Evolutionary conservation across 2,113 vertebrate genomes (phyloP).

Genomic region (Thalassoma bifasciatum): DNA sequence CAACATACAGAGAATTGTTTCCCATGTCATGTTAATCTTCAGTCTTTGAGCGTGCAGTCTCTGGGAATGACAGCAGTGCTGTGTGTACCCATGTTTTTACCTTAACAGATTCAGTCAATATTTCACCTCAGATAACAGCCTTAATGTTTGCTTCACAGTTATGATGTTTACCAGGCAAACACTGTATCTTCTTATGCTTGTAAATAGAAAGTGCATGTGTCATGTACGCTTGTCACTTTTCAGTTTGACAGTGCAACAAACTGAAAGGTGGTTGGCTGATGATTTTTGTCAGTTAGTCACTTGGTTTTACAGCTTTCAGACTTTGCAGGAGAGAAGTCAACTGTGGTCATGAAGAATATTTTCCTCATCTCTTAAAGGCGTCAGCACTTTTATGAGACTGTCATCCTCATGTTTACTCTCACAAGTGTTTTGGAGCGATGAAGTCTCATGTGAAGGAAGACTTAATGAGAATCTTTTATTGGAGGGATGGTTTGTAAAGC

Average conservation of each 20-base stretch:
- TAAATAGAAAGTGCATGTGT: background rate
- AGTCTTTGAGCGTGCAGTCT: background rate
- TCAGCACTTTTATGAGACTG: background rate
- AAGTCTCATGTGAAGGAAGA: background rate
- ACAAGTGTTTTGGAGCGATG: too few relatives aligned
- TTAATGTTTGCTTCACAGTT: background rate
- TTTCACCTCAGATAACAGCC: background rate
- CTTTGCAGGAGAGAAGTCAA: background rate
- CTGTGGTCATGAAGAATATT: background rate
- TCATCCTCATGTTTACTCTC: background rate
- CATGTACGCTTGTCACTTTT: background rate
- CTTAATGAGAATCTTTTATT: background rate
- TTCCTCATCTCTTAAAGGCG: background rate
- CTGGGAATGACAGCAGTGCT: background rate
- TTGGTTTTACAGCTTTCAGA: slow-evolving; percentile 10
- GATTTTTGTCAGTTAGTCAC: slow-evolving; percentile 39
- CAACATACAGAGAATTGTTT: too few relatives aligned
- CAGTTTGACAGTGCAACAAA: background rate
- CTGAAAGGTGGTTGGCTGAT: background rate
- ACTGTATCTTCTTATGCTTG: background rate
- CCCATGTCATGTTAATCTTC: too few relatives aligned
- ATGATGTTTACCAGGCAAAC: background rate
- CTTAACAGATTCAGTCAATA: slow-evolving; percentile 8
- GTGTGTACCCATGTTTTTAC: background rate
- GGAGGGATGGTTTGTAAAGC: too few relatives aligned